phyloP scores from a whole-genome alignment of 1,140 invertebrate genomes.

The Camponotus floridanus region DNA sequence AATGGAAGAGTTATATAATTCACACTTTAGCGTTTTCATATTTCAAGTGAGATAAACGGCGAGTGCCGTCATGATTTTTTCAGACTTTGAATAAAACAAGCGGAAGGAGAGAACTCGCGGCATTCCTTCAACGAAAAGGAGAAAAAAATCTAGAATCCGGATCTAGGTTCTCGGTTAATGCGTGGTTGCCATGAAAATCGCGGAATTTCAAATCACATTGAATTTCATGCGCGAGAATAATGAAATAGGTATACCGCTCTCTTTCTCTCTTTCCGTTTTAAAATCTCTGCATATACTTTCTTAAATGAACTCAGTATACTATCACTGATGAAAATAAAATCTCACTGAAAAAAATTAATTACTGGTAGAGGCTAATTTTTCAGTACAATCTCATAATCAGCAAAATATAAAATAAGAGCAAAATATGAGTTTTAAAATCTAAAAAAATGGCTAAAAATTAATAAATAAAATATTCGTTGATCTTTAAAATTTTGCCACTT shows the following conservation, averaged over 20 bases:
- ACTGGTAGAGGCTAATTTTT: no score
- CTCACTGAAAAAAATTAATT: no score
- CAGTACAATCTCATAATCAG: no score
- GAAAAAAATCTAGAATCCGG: conserved; percentile 37
- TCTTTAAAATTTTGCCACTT: no score
- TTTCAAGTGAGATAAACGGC: conserved; percentile 55
- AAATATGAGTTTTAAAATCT: no score
- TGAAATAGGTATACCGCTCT: background rate
- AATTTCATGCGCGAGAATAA: conserved; percentile 46
- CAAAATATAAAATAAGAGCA: no score
- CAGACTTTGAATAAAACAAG: conserved; percentile 32
- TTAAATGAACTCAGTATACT: no score
- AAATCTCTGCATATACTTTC: no score
- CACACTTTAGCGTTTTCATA: conserved; percentile 46
- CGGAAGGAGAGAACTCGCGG: conserved; percentile 36
- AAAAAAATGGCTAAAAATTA: no score
- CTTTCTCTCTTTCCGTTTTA: background rate
- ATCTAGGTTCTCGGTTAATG: conserved; percentile 45
- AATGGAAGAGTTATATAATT: conserved; percentile 56
- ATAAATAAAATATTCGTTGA: no score
- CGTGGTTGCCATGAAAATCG: conserved; percentile 34
- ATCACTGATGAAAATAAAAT: no score
- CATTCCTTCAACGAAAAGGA: conserved; percentile 1
- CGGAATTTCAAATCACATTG: conserved; percentile 6
- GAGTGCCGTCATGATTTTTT: conserved; percentile 37